Base-by-base conservation (phyloP, 2,888 invertebrate genomes). In the Ophion slaviceki region DNA sequence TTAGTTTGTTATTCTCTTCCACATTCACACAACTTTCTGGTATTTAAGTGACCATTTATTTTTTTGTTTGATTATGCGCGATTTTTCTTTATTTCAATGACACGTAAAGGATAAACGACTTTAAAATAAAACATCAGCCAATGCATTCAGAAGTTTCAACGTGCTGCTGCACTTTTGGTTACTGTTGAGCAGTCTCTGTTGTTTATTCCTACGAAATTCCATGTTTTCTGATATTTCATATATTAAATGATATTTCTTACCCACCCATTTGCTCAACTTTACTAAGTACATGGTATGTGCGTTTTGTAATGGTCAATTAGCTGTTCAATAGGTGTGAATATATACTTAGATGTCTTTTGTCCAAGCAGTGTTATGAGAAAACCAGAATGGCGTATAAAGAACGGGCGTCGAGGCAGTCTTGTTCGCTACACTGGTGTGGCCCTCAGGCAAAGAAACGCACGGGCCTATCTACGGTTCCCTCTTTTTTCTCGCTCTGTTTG, bases 401-500 rank as follows among this genome's bases (percentile, higher is more conserved):
- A 70, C 61, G 28, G 57, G 45, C 66, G 64, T 74, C 68, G 80
- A 81, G 20, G 45, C 40, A 67, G 80, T 74, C 78, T 66, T 70
- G 74, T 83, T 80, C 77, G 82, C 77, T 76, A 88, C 81, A 81
- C 81, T 77, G 80, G 77, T 86, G 84, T 85, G 85, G 86, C 80
- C 85, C 81, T 67, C 61, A 71, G 74, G 85, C 71, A 79, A 85
- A 88, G 77, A 80, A 76, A 85, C 74, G 78, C 78, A 80, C 78
- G 74, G 80, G 80, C 77, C 80, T 78, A 77, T 83, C 71, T 82
- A 66, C 75, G 62, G 45, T 85, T 72, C 57, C 71, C 77, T 75
- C 70, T 70, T 71, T 79, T 74, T 83, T 62, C 83, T 75, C 79
- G 40, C 89, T 89, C 88, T 91, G 92, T 93, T 92, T 92, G 92